phyloP scores from a whole-genome alignment of 2,113 vertebrate species.

The Dipodomys stephensi region DNA sequence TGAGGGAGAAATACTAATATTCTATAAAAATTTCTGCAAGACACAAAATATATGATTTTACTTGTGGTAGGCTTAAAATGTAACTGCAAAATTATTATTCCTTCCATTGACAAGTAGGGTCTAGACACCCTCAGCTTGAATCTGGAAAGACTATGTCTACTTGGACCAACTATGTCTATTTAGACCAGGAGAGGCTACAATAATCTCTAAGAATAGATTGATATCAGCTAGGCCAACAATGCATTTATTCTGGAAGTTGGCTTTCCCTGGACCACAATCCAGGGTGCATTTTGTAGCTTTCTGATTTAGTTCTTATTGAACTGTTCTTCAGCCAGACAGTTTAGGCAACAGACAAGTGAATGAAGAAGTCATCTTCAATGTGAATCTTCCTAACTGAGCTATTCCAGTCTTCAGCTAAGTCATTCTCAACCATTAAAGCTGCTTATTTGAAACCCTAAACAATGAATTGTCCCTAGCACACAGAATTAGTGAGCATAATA shows the following conservation, averaged over 20 bases:
- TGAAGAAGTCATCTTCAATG: background rate
- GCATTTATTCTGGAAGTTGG: background rate
- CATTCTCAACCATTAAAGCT: background rate
- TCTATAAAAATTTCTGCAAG: background rate
- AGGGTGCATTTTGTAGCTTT: background rate
- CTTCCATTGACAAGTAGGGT: background rate
- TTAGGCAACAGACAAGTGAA: background rate
- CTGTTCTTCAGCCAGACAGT: background rate
- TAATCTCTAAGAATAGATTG: background rate
- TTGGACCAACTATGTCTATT: background rate
- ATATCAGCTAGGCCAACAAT: background rate
- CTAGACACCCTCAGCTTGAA: background rate
- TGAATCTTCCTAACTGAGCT: background rate
- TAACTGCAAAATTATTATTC: background rate
- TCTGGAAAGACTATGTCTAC: background rate
- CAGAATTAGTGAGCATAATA: conserved; percentile 42
- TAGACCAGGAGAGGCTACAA: background rate
- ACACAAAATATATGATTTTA: background rate
- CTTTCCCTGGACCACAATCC: background rate
- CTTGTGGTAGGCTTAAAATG: background rate
- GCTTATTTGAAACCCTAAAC: background rate
- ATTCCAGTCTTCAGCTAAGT: background rate
- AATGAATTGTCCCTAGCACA: background rate
- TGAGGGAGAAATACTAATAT: background rate
- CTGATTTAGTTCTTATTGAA: background rate